Evolutionary conservation across 2,797 vertebrate genomes (phyloP), one percentile per base, ranked within the genome.

Genomic region (Melanotaenia maccullochi): DNA sequence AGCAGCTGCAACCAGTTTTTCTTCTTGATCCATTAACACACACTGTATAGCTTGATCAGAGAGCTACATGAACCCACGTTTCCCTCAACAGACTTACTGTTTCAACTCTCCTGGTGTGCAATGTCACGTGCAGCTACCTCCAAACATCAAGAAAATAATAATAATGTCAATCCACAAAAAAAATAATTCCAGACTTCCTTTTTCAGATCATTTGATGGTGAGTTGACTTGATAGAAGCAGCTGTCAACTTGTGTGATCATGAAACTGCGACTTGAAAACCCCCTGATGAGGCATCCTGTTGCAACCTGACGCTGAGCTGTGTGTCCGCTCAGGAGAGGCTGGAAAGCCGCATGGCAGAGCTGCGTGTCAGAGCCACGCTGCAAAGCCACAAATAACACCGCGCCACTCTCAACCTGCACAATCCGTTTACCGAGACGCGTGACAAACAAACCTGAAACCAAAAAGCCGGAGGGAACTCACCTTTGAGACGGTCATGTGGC

Each of bases 401-500:
- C 58, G 64, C 40, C 47, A 42, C 57, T 57, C 40, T 3, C 55
- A 16, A 36, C 42, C 3, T 3, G 14, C 30, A 5, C 25, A 13
- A 25, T 0, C 40, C 20, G 40, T 3, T 33, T 2, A 16, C 24
- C 51, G 8, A 35, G 12, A 18, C 5, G 8, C 0, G n/a, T 12
- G 13, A 11, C 8, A 40, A 40, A 38, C 64, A 61, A 55, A 36
- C 3, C 59, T 24, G 59, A 67, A 52, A 64, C 35, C 60, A 40
- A 8, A 4, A n/a, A 0, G 0, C 12, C 0, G 35, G 22, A 14
- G 60, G 1, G 1, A 36, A 73, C 91, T 86, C 86, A 94, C 93
- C 92, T 94, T 93, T 42, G 83, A 85, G 88, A 91, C 87, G 90
- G 90, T 93, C 93, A 94, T 91, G 51, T 24, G 89, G 61, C 4